Percentiles rank a stretch among this genome's conserved stretches.
phyloP scores from a whole-genome alignment of 2,113 vertebrate species.

The Laticauda laticaudata region DNA sequence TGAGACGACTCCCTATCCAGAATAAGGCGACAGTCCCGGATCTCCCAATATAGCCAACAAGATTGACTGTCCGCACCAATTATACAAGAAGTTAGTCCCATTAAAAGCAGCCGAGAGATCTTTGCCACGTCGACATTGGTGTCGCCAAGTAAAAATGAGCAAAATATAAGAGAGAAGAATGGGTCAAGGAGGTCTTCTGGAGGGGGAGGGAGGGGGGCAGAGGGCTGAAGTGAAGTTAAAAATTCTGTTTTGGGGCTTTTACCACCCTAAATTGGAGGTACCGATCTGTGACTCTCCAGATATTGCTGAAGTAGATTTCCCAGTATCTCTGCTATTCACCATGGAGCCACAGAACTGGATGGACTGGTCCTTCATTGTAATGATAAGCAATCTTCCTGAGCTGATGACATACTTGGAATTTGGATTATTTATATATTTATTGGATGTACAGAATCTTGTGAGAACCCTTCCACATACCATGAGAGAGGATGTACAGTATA shows the following conservation, averaged over 20 bases:
- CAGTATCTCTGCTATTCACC: not conserved
- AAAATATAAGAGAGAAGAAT: not conserved
- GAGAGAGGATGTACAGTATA: not conserved
- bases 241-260: not conserved
- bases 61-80: not conserved
- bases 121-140: not conserved
- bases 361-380: not conserved
- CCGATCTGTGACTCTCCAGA: not conserved
- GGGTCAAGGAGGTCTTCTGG: too few species aligned
- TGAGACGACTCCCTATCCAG: not conserved
- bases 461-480: not conserved
- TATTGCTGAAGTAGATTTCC: not conserved
- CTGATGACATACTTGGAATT: not conserved
- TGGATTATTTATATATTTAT: not conserved
- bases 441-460: not conserved
- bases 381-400: not conserved
- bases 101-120: not conserved
- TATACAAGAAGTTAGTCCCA: not conserved
- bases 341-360: not conserved
- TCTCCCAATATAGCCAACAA: not conserved
- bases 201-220: too few species aligned
- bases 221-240: not conserved
- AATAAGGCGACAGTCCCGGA: not conserved
- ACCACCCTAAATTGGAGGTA: not conserved
- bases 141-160: not conserved